Conservation (phyloP, 2,888 invertebrate species). For the Gastrophysa polygoni region DNA sequence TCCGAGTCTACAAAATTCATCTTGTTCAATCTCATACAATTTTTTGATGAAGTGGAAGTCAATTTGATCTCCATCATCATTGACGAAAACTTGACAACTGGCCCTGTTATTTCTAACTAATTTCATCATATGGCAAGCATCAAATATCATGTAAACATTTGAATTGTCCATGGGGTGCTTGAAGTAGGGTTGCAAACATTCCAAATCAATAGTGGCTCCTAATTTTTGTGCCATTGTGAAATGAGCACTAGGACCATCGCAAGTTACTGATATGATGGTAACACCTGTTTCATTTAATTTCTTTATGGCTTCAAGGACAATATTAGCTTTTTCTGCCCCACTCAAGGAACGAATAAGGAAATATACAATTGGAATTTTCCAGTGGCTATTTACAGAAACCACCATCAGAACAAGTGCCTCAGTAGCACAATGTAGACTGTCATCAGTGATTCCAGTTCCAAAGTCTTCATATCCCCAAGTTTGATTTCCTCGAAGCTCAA, state of each 20-base stretch:
- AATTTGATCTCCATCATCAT: conserved; percentile 11
- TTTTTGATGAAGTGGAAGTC: conserved; percentile 18
- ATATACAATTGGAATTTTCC: conserved; percentile 43
- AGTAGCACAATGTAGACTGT: conserved; percentile 37
- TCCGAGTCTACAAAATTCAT: conserved; percentile 15
- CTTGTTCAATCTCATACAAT: conserved; percentile 25
- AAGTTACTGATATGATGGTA: conserved; percentile 31
- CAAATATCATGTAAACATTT: conserved; percentile 17
- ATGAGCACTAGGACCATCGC: conserved; percentile 34
- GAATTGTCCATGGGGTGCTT: conserved; percentile 23
- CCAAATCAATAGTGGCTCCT: conserved; percentile 27
- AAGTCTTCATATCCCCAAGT: conserved; percentile 31
- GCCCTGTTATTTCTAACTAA: conserved; percentile 18
- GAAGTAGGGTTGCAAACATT: conserved; percentile 30
- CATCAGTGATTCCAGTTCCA: conserved; percentile 27
- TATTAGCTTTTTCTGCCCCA: too few species aligned
- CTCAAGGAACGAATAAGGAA: conserved; percentile 37
- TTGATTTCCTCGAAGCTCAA: conserved; percentile 30
- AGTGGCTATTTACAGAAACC: conserved; percentile 30
- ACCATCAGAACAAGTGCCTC: conserved; percentile 36
- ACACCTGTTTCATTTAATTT: conserved; percentile 29
- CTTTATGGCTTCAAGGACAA: conserved; percentile 26
- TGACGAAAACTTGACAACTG: neutral
- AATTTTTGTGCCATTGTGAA: conserved; percentile 26
- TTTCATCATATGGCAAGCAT: conserved; percentile 29